These are phyloP conservation scores for Pachliopta kotzebuea DNA, from an alignment of 2,888 invertebrate species.

Conservation along the genomic window DNA sequence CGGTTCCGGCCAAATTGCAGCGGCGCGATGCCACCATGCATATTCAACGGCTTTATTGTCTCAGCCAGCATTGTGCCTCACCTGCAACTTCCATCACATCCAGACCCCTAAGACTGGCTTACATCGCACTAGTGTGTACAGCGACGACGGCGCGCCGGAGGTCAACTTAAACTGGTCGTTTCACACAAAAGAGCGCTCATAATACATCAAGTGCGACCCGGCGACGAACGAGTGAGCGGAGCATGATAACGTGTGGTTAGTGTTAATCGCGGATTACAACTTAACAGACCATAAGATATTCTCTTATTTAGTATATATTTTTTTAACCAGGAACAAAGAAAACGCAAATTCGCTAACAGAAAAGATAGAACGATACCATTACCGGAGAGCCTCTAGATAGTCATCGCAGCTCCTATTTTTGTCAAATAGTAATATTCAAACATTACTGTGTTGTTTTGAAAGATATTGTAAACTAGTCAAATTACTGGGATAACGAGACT, in stretches of 20 bases:
- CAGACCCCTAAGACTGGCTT: constrained; percentile 36
- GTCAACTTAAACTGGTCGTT: constrained; percentile 38
- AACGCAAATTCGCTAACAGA: neutral
- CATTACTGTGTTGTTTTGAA: too few species aligned
- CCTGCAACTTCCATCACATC: constrained; percentile 46
- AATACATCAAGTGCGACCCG: constrained; percentile 61
- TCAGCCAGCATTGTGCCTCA: constrained; percentile 61
- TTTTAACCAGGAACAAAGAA: neutral
- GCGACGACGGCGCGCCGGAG: constrained; percentile 32
- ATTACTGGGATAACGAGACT: too few species aligned
- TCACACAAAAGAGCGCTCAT: constrained; percentile 60
- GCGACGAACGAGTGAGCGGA: constrained; percentile 48
- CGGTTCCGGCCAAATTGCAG: constrained; percentile 72
- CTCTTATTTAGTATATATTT: neutral
- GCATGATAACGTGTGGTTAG: constrained; percentile 41
- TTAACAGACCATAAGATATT: neutral
- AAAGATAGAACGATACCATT: too few species aligned
- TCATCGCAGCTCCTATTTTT: too few species aligned
- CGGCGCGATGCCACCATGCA: constrained; percentile 69
- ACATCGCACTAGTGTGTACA: neutral
- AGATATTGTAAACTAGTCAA: too few species aligned
- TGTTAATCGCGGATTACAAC: constrained; percentile 38
- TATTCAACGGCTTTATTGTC: constrained; percentile 73
- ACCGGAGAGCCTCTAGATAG: too few species aligned
- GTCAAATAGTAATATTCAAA: too few species aligned